phyloP scores from a whole-genome alignment of 2,797 vertebrate species.

The Gymnothorax reevesii region DNA sequence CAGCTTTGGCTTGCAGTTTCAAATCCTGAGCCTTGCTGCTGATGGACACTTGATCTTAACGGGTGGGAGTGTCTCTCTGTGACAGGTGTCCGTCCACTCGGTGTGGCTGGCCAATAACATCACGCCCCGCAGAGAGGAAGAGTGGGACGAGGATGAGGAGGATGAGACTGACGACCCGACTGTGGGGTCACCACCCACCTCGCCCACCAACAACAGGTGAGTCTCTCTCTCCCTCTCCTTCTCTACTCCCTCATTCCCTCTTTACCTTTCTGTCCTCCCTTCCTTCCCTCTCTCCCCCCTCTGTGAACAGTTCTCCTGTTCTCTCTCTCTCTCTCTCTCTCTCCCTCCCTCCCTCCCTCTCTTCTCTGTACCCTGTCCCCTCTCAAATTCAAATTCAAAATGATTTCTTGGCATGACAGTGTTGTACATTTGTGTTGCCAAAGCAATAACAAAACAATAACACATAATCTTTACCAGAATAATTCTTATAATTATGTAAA shows the following conservation, averaged over 20 bases:
- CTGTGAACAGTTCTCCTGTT: not conserved
- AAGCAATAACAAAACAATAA: too few species aligned
- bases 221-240: not conserved
- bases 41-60: not conserved
- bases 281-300: not conserved
- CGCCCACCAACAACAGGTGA: slow-evolving; percentile 93
- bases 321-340: not conserved
- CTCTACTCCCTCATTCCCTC: not conserved
- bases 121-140: slow-evolving; percentile 91
- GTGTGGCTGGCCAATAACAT: slow-evolving; percentile 97
- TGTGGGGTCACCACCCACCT: slow-evolving; percentile 81
- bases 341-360: not conserved
- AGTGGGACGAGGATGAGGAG: slow-evolving; percentile 96
- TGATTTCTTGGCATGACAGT: too few species aligned
- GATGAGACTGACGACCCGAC: slow-evolving; percentile 85
- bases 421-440: too few species aligned
- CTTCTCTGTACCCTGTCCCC: not conserved
- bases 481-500: too few species aligned
- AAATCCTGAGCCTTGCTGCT: not conserved
- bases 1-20: too few species aligned
- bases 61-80: not conserved
- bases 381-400: not conserved
- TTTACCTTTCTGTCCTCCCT: not conserved
- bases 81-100: slow-evolving; percentile 95
- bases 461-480: too few species aligned